phyloP scores from a whole-genome alignment of 2,113 vertebrate species.

The Poeciliopsis retropinna region DNA sequence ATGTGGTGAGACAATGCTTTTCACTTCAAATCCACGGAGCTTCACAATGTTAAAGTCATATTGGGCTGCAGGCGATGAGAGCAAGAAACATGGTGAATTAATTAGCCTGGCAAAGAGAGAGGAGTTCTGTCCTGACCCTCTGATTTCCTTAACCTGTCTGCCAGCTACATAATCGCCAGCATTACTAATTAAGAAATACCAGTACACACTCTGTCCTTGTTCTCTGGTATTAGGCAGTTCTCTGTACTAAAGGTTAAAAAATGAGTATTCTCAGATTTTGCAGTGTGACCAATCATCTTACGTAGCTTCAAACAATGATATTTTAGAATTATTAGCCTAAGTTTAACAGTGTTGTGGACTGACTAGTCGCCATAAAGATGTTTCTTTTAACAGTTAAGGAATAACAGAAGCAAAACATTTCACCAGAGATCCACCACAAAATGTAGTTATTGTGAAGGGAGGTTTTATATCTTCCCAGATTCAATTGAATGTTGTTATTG shows the following conservation, averaged over 20 bases:
- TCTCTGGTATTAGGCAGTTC: constrained; percentile 85
- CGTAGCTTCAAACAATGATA: neutral
- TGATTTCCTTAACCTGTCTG: constrained; percentile 89
- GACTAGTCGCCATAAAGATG: neutral
- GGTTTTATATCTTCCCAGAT: neutral
- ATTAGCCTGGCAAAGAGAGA: constrained; percentile 92
- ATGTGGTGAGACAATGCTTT: constrained; percentile 50
- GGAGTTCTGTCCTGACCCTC: constrained; percentile 86
- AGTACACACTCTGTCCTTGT: constrained; percentile 74
- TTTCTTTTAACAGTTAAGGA: neutral
- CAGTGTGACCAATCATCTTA: neutral
- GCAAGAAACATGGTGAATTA: constrained; percentile 91
- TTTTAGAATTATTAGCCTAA: neutral
- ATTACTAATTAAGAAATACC: constrained; percentile 95
- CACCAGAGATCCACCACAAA: neutral
- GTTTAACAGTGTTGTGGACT: neutral
- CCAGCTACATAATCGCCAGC: constrained; percentile 89
- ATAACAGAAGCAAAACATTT: neutral
- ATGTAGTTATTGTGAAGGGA: neutral
- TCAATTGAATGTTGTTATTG: neutral
- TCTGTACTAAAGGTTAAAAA: constrained; percentile 83
- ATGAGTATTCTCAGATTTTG: constrained; percentile 76
- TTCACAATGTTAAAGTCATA: constrained; percentile 82
- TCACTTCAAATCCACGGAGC: constrained; percentile 60
- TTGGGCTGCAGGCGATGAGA: constrained; percentile 86